Conservation (phyloP, 2,113 vertebrate species). For the Colistium nudipinnis region DNA sequence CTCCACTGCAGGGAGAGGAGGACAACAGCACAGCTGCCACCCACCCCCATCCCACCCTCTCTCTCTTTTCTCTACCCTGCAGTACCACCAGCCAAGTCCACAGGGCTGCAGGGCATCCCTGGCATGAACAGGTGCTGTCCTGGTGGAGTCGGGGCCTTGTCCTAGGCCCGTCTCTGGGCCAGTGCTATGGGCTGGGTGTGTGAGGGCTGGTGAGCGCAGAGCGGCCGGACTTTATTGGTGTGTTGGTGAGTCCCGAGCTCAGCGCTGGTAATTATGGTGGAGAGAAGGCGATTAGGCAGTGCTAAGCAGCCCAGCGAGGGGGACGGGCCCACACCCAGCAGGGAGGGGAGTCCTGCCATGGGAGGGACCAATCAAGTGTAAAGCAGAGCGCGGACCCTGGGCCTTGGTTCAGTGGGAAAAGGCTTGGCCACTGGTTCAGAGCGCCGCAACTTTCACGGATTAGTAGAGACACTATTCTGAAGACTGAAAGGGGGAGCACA, state of each 20-base stretch:
- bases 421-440: constrained; percentile 95
- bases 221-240: constrained; percentile 67
- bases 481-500: constrained; percentile 94
- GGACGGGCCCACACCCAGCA: constrained; percentile 92
- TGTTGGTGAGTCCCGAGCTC: constrained; percentile 77
- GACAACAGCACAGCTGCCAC: constrained; percentile 67
- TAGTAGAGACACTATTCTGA: constrained; percentile 98
- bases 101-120: constrained; percentile 69
- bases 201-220: constrained; percentile 60
- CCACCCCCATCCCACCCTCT: too few species aligned
- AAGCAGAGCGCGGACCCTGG: constrained; percentile 94
- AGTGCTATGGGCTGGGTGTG: constrained; percentile 51
- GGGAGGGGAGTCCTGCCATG: constrained; percentile 93
- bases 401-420: constrained; percentile 96
- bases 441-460: constrained; percentile 98
- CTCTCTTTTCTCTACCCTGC: constrained; percentile 46
- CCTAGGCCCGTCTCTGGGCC: constrained; percentile 61
- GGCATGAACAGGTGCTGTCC: constrained; percentile 65
- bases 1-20: constrained; percentile 68
- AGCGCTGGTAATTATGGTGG: constrained; percentile 88
- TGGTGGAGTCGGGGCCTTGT: constrained; percentile 59
- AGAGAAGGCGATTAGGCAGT: constrained; percentile 92
- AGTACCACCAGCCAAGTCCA: constrained; percentile 62
- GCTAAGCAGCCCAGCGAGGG: constrained; percentile 88
- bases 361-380: constrained; percentile 98